A percentile compares a stretch with the other conserved stretches of the same genome.
phyloP scores from a whole-genome alignment of 2,113 vertebrate species.

The Philantomba maxwellii region DNA sequence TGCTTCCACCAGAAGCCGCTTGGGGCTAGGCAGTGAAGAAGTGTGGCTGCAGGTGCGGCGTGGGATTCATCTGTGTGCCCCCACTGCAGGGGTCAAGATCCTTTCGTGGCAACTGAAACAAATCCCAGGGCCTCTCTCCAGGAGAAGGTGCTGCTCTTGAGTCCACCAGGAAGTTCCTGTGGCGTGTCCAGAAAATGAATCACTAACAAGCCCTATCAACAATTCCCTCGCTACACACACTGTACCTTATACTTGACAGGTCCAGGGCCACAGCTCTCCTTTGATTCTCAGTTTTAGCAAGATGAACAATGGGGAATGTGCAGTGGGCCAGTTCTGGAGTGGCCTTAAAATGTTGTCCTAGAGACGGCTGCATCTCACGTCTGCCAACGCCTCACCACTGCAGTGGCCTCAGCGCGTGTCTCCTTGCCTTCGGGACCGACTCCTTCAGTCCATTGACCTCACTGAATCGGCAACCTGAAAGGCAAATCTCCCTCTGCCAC shows the following conservation, averaged over 20 bases:
- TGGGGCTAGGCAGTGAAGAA: background rate
- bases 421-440: background rate
- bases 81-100: background rate
- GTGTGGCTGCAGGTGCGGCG: background rate
- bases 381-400: background rate
- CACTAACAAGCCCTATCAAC: background rate
- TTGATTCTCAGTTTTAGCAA: background rate
- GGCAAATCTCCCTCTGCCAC: background rate
- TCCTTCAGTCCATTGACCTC: too few species aligned
- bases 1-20: background rate
- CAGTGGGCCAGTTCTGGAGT: background rate
- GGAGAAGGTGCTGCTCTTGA: background rate
- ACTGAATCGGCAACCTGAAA: background rate
- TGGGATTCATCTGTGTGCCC: background rate
- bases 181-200: background rate
- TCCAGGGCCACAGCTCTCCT: background rate
- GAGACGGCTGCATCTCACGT: too few species aligned
- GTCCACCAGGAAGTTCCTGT: background rate
- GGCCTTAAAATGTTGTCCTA: background rate
- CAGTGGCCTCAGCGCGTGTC: background rate
- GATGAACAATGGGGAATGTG: background rate
- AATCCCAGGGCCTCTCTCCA: background rate
- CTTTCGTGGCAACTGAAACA: background rate
- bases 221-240: background rate
- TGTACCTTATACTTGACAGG: background rate